Evolutionary conservation across 1,140 invertebrate genomes (phyloP), one percentile per base, ranked within the genome.

Genomic region (Drosophila murphyi): DNA sequence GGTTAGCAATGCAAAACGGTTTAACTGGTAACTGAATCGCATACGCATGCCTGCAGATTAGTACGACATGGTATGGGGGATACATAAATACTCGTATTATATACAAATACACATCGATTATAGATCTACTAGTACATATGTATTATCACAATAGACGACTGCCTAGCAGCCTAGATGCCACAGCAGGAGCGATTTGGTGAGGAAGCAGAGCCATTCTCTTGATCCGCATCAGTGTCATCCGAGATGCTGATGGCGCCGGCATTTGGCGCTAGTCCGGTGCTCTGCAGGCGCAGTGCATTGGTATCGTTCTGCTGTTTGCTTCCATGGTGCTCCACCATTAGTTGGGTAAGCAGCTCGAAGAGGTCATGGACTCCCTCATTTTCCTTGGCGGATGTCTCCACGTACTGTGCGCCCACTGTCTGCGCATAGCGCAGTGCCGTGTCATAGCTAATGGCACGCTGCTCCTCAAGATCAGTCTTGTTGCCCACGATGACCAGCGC

Each of bases 401-500:
- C 97, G 93, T 99, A 98, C 71, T 95, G 95, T n/a, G 98, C 98
- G 45, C 97, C 97, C 6, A 99, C 98, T 81, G 97, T 96, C 64
- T 95, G 94, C 6, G 98, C 96, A 93, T 98, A 99, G 43, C 97
- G 98, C 76, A 74, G 93, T 7, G 98, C 98, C 92, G 97, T 97
- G 86, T 97, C 95, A 4, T 96, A 93, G 28, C 94, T 93, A 20
- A 99, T 97, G 80, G 96, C 96, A 82, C 98, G 93, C 57, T 99
- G 96, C 90, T 97, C 97, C 92, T 99, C 98, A 87, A 99, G 93
- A 94, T 99, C 99, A 90, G 96, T 95, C 95, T 99, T 99, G 93
- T 99, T 99, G 50, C 98, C 99, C 72, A 97, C 98, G 92, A 99
- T 99, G 52, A 96, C 96, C 41, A 99, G 93, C 81, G 96, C 96